These are phyloP conservation scores for Xerus rutilus DNA, from an alignment of 2,797 vertebrate species.

Conservation along the genomic window DNA sequence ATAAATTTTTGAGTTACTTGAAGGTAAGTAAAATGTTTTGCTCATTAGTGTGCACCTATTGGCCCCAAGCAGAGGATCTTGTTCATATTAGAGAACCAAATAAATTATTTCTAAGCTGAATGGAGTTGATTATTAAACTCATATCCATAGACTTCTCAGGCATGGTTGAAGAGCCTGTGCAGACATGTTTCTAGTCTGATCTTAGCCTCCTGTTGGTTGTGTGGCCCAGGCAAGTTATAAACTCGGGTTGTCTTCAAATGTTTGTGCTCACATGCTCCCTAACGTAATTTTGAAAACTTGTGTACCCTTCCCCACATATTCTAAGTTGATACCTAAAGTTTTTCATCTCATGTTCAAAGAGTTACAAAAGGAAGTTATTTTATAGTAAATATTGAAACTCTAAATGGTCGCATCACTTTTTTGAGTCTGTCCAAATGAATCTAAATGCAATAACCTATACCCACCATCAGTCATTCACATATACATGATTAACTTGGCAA, in stretches of 20 bases:
- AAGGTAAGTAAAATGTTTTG: background rate
- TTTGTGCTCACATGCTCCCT: background rate
- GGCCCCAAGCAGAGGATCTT: background rate
- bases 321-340: background rate
- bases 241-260: background rate
- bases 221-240: background rate
- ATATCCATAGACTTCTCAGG: background rate
- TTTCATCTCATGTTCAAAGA: conserved; percentile 34
- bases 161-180: background rate
- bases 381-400: conserved; percentile 29
- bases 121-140: conserved; percentile 22
- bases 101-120: background rate
- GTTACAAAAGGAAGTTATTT: conserved; percentile 38
- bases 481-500: background rate
- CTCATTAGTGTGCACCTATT: background rate
- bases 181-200: background rate
- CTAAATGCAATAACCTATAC: background rate
- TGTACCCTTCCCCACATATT: background rate
- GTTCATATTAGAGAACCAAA: background rate
- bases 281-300: conserved; percentile 51
- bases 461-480: conserved; percentile 16
- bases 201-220: background rate
- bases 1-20: conserved; percentile 2
- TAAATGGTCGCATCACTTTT: conserved; percentile 9
- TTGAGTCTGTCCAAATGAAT: background rate